Conservation (phyloP, 2,888 invertebrate genomes). For the Dromius quadrimaculatus region DNA sequence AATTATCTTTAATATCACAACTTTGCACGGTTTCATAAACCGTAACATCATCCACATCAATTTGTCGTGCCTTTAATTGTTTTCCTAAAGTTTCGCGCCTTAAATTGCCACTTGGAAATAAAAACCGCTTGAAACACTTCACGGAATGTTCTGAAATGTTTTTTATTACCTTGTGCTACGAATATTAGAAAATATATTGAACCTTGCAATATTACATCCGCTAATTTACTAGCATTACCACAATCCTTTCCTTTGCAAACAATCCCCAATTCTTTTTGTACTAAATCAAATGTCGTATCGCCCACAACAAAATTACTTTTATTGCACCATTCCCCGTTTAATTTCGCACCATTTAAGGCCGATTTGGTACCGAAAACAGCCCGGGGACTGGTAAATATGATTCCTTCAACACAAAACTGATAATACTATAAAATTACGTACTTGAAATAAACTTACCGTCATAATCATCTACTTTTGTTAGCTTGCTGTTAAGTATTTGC, state of each 20-base stretch:
- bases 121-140: conserved; percentile 60
- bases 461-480: conserved; percentile 66
- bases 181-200: not conserved
- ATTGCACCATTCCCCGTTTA: conserved; percentile 63
- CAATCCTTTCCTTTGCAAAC: conserved; percentile 69
- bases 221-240: conserved; percentile 70
- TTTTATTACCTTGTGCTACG: not conserved
- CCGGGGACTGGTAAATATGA: conserved; percentile 71
- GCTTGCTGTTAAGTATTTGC: conserved; percentile 64
- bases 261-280: conserved; percentile 65
- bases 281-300: conserved; percentile 68
- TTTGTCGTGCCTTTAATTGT: conserved; percentile 65
- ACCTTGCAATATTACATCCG: conserved; percentile 68
- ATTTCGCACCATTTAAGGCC: conserved; percentile 61
- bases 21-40: conserved; percentile 71
- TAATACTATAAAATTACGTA: not conserved
- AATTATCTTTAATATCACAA: conserved; percentile 66
- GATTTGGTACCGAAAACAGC: conserved; percentile 68
- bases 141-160: conserved; percentile 55
- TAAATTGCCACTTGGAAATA: conserved; percentile 72
- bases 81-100: conserved; percentile 68
- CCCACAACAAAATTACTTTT: conserved; percentile 70
- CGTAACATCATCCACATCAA: conserved; percentile 66
- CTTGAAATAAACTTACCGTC: conserved; percentile 63
- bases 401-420: conserved; percentile 55